Conservation (phyloP, 2,113 vertebrate species). For the Melanerpes formicivorus region DNA sequence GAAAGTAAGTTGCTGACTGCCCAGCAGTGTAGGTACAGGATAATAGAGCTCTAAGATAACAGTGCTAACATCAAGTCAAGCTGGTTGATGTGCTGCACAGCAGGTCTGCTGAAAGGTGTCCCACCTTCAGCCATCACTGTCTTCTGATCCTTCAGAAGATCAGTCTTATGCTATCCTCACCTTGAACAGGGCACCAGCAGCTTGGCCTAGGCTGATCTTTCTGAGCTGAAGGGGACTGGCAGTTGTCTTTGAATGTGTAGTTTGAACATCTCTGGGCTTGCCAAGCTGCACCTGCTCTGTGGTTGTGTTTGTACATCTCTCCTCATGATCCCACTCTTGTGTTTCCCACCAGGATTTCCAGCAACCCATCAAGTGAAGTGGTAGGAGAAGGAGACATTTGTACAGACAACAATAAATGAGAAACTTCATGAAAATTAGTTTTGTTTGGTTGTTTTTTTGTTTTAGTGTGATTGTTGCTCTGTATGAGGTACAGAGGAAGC, state of each 20-base stretch:
- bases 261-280: not conserved
- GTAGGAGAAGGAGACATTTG: not conserved
- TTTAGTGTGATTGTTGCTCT: not conserved
- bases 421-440: not conserved
- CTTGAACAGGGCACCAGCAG: not conserved
- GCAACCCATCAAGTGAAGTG: not conserved
- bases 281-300: not conserved
- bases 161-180: not conserved
- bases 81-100: not conserved
- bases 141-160: not conserved
- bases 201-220: not conserved
- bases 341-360: not conserved
- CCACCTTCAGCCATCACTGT: not conserved
- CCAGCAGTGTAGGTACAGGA: not conserved
- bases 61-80: not conserved
- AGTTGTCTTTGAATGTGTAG: not conserved
- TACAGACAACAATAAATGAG: not conserved
- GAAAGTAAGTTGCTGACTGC: not conserved
- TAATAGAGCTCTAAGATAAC: not conserved
- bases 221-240: not conserved
- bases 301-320: not conserved
- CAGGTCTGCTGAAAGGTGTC: not conserved
- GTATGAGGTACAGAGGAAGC: not conserved
- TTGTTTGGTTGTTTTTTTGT: not conserved
- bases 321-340: not conserved